Base-by-base conservation (phyloP, 2,113 vertebrate genomes). In the Chunga burmeisteri region DNA sequence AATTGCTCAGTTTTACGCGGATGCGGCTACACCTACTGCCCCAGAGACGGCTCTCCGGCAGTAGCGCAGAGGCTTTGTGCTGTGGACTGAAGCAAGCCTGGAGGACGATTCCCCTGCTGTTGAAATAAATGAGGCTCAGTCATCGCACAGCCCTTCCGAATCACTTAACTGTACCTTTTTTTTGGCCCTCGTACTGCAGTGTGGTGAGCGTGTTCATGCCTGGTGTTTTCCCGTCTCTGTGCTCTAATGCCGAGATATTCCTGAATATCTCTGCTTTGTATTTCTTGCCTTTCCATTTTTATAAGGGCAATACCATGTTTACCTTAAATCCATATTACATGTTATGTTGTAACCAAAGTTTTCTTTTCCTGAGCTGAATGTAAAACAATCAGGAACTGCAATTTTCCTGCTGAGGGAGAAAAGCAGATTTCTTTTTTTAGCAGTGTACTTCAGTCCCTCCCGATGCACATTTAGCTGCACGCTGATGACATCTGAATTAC, bases 1-100 rank as follows among this genome's bases (percentile, higher is more conserved):
- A 56, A 99, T 99, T 0, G 97, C 99, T 5, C 98, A 93, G 95
- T 98, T 99, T 46, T 99, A 99, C 47, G 67, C 84, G 2, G 98
- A 99, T 8, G n/a, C 62, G 4, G 73, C 88, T 3, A 96, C 97
- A 1, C 98, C 98, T 1, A 66, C 80, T 10, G 81, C 97, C 12
- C 73, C 98, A 0, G 97, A 98, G 46, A 95, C 58, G 50, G 86
- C 96, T 0, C 93, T 96, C 34, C 95, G 95, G 52, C 56, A 98
- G 91, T 98, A 98, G 52, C 2, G 1, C 3, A 2, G 17, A 2
- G 46, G 13, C 34, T 12, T 13, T 11, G 22, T 1, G 49, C 61
- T 2, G 1, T 3, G 27, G 61, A 11, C 74, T 56, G 92, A 6
- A 19, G 13, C 7, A 10, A 8, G 1, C 30, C 71, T 5, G 38